Evolutionary conservation across 2,113 vertebrate genomes (phyloP).

Genomic region (Cynopterus brachyotis): DNA sequence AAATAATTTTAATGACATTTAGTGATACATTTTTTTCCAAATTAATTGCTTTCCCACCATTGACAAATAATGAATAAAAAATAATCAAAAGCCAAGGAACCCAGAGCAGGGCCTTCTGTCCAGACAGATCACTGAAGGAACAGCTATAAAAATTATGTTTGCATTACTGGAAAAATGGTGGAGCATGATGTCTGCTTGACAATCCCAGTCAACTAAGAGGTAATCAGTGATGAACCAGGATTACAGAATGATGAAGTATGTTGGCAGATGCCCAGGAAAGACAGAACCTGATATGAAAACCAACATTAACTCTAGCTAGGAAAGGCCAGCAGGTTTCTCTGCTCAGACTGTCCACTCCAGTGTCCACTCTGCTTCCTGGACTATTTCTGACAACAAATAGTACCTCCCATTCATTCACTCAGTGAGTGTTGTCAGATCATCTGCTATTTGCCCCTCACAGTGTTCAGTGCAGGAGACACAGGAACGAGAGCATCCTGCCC

Average conservation of each 20-base stretch:
- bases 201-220: background rate
- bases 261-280: background rate
- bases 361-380: background rate
- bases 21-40: background rate
- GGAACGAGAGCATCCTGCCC: background rate
- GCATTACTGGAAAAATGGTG: background rate
- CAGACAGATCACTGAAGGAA: background rate
- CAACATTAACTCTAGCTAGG: background rate
- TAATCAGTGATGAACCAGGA: background rate
- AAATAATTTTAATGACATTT: constrained; percentile 20
- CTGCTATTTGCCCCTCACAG: background rate
- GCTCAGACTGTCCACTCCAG: too few species aligned
- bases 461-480: background rate
- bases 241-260: background rate
- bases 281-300: background rate
- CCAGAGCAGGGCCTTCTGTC: background rate
- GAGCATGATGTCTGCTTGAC: background rate
- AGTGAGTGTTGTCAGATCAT: background rate
- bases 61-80: background rate
- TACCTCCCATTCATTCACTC: background rate
- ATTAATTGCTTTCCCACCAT: background rate
- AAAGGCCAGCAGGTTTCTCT: background rate
- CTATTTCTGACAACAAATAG: background rate
- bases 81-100: background rate
- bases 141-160: background rate